A percentile compares a stretch with the other conserved stretches of the same genome.
Evolutionary conservation across 2,113 vertebrate species (phyloP).

Genomic region (Henicopernis longicauda): DNA sequence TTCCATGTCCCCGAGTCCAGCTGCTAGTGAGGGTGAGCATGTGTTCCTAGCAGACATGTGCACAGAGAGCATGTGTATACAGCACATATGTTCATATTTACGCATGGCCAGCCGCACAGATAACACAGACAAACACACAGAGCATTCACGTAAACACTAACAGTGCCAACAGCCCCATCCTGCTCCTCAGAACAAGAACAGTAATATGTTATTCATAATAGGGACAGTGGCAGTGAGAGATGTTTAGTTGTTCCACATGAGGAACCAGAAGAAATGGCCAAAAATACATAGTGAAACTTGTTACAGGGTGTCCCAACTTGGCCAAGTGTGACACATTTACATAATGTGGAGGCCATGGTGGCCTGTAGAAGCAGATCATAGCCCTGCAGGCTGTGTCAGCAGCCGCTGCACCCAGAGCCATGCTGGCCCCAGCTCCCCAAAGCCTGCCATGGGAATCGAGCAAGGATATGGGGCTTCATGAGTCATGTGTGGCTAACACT

Average conservation of each 20-base stretch:
- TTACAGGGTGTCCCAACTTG: not conserved
- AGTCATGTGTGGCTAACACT: not conserved
- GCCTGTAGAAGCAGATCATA: not conserved
- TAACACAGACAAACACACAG: not conserved
- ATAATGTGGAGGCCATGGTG: not conserved
- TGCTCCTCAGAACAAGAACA: not conserved
- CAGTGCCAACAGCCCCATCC: not conserved
- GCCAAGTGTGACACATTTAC: not conserved
- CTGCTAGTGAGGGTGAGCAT: not conserved
- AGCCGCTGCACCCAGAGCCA: not conserved
- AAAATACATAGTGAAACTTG: not conserved
- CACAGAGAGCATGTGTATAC: not conserved
- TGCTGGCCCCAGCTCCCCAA: not conserved
- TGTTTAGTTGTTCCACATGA: not conserved
- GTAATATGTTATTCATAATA: not conserved
- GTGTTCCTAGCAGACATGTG: not conserved
- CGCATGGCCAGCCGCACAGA: not conserved
- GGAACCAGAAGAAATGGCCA: not conserved
- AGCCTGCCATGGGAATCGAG: not conserved
- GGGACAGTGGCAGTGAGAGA: not conserved
- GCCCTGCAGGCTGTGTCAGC: not conserved
- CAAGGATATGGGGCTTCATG: not conserved
- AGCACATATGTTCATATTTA: not conserved
- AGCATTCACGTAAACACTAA: not conserved
- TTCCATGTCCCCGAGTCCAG: not conserved